These are phyloP conservation scores for Ceyx erithaca DNA, from an alignment of 2,797 vertebrate genomes.

Conservation along the genomic window DNA sequence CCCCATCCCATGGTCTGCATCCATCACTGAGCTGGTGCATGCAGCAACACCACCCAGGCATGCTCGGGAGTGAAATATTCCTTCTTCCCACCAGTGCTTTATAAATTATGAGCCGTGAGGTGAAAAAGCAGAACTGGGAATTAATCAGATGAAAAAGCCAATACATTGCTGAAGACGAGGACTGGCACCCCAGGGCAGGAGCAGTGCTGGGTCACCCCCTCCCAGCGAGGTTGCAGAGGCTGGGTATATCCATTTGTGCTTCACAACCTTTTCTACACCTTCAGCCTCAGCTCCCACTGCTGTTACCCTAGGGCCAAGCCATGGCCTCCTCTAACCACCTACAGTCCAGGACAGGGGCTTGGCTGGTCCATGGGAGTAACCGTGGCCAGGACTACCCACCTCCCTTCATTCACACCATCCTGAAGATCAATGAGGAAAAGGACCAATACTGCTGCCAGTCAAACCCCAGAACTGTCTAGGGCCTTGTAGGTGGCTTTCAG, in stretches of 20 bases:
- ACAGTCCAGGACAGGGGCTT: neutral
- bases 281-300: neutral
- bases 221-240: neutral
- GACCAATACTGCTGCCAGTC: neutral
- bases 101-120: neutral
- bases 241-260: neutral
- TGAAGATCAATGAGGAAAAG: neutral
- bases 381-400: neutral
- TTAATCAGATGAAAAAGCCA: neutral
- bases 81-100: neutral
- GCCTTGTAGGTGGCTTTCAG: neutral
- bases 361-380: neutral
- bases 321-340: neutral
- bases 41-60: neutral
- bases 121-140: neutral
- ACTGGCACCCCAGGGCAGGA: neutral
- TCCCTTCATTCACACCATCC: neutral
- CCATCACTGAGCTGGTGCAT: neutral
- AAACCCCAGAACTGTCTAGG: neutral
- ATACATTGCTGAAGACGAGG: neutral
- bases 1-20: neutral
- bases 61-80: neutral
- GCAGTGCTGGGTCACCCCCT: neutral
- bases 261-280: neutral
- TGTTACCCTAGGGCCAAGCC: neutral